phyloP scores from a whole-genome alignment of 2,888 invertebrate species.

The Scaptomyza polygonia region DNA sequence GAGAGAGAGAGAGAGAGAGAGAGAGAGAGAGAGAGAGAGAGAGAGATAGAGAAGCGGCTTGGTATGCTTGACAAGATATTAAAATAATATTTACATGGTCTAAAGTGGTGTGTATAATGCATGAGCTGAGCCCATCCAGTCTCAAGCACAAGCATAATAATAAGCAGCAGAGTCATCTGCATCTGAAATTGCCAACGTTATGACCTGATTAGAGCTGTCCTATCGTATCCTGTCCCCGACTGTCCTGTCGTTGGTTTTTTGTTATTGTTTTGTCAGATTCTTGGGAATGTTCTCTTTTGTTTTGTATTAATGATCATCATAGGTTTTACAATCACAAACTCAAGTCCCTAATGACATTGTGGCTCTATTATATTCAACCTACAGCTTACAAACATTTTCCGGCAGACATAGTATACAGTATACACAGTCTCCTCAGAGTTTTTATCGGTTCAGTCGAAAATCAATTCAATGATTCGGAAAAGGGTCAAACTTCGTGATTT shows the following conservation, averaged over 20 bases:
- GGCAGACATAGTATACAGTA: constrained; percentile 22
- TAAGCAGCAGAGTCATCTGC: constrained; percentile 31
- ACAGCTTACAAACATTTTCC: constrained; percentile 24
- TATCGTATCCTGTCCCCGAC: constrained; percentile 7
- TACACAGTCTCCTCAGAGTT: constrained; percentile 11
- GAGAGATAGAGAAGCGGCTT: neutral
- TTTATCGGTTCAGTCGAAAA: constrained; percentile 27
- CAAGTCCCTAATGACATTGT: constrained; percentile 42
- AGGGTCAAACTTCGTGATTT: constrained; percentile 61
- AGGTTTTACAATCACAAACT: constrained; percentile 72
- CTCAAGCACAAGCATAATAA: constrained; percentile 21
- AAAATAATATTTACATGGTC: constrained; percentile 75
- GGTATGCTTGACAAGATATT: constrained; percentile 65
- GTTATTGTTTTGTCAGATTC: constrained; percentile 57
- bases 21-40: neutral
- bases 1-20: neutral
- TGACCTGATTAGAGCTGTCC: constrained; percentile 55
- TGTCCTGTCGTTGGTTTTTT: constrained; percentile 28
- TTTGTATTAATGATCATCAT: constrained; percentile 75
- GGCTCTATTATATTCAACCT: constrained; percentile 13
- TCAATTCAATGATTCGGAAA: constrained; percentile 77
- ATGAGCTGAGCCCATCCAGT: constrained; percentile 35
- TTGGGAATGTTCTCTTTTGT: constrained; percentile 49
- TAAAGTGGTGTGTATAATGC: constrained; percentile 64
- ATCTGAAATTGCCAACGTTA: constrained; percentile 42